Conservation (phyloP, 2,113 vertebrate species). For the Eubucco bourcierii region DNA sequence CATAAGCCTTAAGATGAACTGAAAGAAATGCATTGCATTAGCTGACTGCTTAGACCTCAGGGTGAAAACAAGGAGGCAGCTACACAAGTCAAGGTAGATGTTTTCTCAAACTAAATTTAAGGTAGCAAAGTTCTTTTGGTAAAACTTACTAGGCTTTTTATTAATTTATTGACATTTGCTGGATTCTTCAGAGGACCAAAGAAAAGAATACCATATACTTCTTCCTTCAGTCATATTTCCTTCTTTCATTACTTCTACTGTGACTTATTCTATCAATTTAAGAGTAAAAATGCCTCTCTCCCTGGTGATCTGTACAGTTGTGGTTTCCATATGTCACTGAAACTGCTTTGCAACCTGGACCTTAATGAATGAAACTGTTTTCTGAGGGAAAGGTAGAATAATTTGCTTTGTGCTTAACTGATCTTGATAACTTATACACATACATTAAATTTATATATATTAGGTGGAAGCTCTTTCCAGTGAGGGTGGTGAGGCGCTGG, state of each 20-base stretch:
- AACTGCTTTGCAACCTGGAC: not conserved
- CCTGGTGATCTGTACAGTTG: not conserved
- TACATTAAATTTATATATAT: no score
- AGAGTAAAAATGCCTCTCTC: not conserved
- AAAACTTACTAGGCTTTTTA: not conserved
- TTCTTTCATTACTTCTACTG: not conserved
- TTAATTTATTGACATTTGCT: not conserved
- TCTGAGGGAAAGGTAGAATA: not conserved
- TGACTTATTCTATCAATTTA: not conserved
- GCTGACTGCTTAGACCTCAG: not conserved
- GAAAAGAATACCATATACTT: not conserved
- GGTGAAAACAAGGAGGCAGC: not conserved
- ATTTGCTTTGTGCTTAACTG: not conserved
- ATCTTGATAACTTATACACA: not conserved
- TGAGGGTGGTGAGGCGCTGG: no score
- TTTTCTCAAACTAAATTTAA: not conserved
- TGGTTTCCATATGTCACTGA: not conserved
- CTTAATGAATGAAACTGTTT: not conserved
- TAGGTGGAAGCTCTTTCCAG: no score
- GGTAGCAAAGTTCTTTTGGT: not conserved
- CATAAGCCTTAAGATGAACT: not conserved
- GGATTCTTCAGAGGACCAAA: not conserved
- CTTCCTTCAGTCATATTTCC: not conserved
- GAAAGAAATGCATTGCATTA: not conserved
- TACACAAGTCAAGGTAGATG: not conserved